Percentiles rank a stretch among this genome's conserved stretches.
Conservation (phyloP, 2,888 invertebrate species). For the Gymnosoma rotundatum region DNA sequence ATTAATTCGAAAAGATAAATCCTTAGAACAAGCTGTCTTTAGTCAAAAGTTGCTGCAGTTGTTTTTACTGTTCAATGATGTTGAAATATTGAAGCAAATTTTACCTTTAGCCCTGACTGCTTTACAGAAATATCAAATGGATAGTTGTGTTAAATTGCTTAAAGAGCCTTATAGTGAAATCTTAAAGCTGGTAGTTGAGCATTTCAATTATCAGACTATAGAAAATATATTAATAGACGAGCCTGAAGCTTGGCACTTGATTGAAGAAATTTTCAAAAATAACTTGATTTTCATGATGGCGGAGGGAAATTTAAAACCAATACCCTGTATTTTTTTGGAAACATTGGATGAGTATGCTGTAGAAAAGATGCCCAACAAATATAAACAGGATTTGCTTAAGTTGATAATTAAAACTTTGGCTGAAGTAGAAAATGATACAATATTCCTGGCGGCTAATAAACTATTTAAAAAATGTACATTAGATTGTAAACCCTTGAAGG, state of each 20-base stretch:
- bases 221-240: constrained; percentile 80
- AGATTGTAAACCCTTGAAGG: constrained; percentile 85
- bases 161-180: constrained; percentile 84
- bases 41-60: constrained; percentile 74
- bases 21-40: constrained; percentile 71
- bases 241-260: constrained; percentile 84
- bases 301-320: constrained; percentile 76
- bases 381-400: constrained; percentile 83
- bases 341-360: constrained; percentile 77
- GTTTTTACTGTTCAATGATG: constrained; percentile 76
- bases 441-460: constrained; percentile 85
- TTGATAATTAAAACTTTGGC: constrained; percentile 84
- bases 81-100: constrained; percentile 72
- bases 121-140: constrained; percentile 65
- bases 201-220: constrained; percentile 84
- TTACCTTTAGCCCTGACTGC: constrained; percentile 74
- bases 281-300: constrained; percentile 80
- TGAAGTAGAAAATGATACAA: constrained; percentile 84
- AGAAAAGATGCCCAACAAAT: constrained; percentile 83
- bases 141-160: constrained; percentile 75
- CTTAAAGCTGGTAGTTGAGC: constrained; percentile 84
- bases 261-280: constrained; percentile 84
- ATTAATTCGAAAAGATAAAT: constrained; percentile 70
- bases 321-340: constrained; percentile 78
- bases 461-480: constrained; percentile 87